Evolutionary conservation across 2,797 vertebrate genomes (phyloP), one percentile per base, ranked within the genome.

Genomic region (Sebastes ruberrimus): DNA sequence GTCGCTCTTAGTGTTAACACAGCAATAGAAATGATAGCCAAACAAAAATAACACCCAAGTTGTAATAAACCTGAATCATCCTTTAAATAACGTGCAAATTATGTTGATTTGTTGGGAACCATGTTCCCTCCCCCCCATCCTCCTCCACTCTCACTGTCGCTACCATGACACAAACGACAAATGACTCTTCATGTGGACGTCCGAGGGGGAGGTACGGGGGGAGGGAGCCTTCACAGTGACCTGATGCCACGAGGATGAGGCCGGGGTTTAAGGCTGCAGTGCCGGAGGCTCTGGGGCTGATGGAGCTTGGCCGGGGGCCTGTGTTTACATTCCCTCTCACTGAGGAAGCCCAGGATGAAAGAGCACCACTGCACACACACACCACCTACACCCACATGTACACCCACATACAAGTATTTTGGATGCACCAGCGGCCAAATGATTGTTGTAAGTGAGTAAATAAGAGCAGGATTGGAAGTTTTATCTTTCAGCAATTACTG

Each of bases 271-370:
- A 64, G 70, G 80, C 72, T 74, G 74, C 81, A 78, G 53, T 13
- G 10, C 71, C 76, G 2, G 86, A 87, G 81, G 88, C 73, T 42
- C 71, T 53, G 87, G 80, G 79, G 56, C 84, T 84, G 94, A 92
- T 88, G 89, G 86, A 80, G 83, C 84, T 92, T 97, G 97, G 98
- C 96, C 27, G 0, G 0, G 25, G 93, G 96, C 97, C 97, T 93
- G 91, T 98, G 97, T 98, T 99, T 99, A 98, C 97, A 97, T 95
- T 97, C 95, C 95, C 95, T 94, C 94, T 93, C 92, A 96, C 96
- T 96, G 96, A 97, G 96, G 97, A 98, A 98, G 95, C 94, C 92
- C 95, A 92, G 95, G 96, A 97, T 97, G 95, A 97, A 98, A 97
- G 95, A 92, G 94, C 95, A 94, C 94, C 95, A 95, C 92, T 93